Evolutionary conservation across 2,113 vertebrate genomes (phyloP).

Genomic region (Cavia porcellus): DNA sequence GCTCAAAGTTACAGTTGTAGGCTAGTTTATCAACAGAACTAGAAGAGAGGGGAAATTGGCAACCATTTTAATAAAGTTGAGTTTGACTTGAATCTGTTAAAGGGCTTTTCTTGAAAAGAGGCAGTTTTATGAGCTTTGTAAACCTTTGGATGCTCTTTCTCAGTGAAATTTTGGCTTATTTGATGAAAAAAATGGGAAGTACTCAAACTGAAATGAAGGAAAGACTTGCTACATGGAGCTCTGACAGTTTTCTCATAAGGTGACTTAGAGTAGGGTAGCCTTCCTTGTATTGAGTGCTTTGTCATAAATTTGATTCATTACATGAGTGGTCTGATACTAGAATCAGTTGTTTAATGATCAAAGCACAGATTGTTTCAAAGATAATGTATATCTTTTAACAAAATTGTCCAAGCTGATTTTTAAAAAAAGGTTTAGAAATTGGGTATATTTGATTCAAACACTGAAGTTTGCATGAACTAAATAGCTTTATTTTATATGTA

Average conservation of each 20-base stretch:
- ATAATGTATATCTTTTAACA: constrained; percentile 45
- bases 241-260: constrained; percentile 64
- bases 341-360: constrained; percentile 67
- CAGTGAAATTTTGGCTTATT: constrained; percentile 56
- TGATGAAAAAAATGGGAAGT: constrained; percentile 62
- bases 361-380: constrained; percentile 64
- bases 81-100: constrained; percentile 71
- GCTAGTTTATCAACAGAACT: constrained; percentile 78
- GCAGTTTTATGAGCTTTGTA: constrained; percentile 67
- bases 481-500: constrained; percentile 71
- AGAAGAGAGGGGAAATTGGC: constrained; percentile 84
- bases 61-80: constrained; percentile 83
- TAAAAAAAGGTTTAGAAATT: constrained; percentile 67
- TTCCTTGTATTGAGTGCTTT: constrained; percentile 66
- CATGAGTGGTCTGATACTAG: constrained; percentile 57
- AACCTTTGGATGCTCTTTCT: constrained; percentile 64
- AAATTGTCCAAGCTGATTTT: constrained; percentile 41
- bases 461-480: constrained; percentile 71
- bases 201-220: constrained; percentile 63
- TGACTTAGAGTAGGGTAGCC: constrained; percentile 59
- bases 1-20: constrained; percentile 82
- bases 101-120: constrained; percentile 79
- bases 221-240: constrained; percentile 55
- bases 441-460: neutral
- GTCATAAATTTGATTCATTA: constrained; percentile 55